These are phyloP conservation scores for Lasioglossum villosulum DNA, from an alignment of 2,888 invertebrate species.

Conservation along the genomic window DNA sequence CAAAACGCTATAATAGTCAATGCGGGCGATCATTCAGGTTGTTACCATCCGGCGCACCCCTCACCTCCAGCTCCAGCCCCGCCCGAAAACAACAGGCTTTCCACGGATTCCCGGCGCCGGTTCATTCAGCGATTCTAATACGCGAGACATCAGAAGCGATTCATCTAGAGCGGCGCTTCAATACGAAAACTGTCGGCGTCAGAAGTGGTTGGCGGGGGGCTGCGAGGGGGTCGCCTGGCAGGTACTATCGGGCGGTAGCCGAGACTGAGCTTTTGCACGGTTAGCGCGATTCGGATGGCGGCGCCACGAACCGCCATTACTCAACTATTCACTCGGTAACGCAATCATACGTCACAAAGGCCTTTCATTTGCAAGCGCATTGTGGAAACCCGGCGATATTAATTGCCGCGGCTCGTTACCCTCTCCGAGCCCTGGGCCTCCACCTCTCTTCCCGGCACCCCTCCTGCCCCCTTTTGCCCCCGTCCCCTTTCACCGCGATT, in stretches of 20 bases:
- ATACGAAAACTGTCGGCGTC: conserved; percentile 60
- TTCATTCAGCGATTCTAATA: conserved; percentile 26
- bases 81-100: conserved; percentile 1
- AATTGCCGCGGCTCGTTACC: conserved; percentile 85
- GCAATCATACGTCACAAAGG: conserved; percentile 85
- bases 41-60: background rate
- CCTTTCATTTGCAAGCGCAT: conserved; percentile 85
- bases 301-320: conserved; percentile 82
- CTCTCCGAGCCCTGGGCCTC: conserved; percentile 68
- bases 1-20: background rate
- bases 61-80: background rate
- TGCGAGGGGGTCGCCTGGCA: conserved; percentile 63
- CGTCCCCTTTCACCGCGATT: conserved; percentile 5
- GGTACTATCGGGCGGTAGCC: conserved; percentile 68
- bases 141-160: conserved; percentile 38
- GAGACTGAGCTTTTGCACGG: conserved; percentile 74
- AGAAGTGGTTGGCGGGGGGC: conserved; percentile 35
- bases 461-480: background rate
- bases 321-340: conserved; percentile 85
- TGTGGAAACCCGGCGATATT: conserved; percentile 84
- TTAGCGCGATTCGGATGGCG: conserved; percentile 78
- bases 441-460: conserved; percentile 23
- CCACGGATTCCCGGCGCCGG: background rate
- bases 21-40: background rate
- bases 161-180: conserved; percentile 39